Evolutionary conservation across 2,113 vertebrate species (phyloP), one percentile per base, ranked within the genome.

Genomic region (Anser cygnoides): DNA sequence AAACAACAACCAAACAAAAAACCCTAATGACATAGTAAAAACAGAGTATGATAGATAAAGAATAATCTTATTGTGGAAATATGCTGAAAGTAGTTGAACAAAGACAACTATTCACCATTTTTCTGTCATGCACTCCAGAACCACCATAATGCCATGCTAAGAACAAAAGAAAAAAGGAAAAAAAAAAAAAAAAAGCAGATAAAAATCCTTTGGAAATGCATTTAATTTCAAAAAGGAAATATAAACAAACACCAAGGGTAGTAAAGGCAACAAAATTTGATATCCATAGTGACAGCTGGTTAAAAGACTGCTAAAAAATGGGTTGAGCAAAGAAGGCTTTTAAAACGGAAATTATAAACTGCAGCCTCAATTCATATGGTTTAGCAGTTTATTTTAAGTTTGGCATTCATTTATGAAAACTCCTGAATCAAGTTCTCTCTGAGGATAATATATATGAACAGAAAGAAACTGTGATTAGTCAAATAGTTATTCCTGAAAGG

Each of bases 261-360:
- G 29, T 43, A 87, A 77, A 65, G 4, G 13, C 18, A 79, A 39
- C 11, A 80, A 84, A 77, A 71, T 88, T 65, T 44, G 0, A 44
- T 57, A 50, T 68, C 20, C 11, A 37, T 35, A 46, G 10, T 35
- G 37, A 50, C 16, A 83, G 21, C 33, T 57, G 22, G 18, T 41
- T 43, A 75, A 29, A 71, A 54, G 31, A 82, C 10, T 54, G 8
- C n/a, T 41, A 57, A 91, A 65, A 55, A 76, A 29, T 39, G 0
- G 7, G 81, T 91, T 65, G 9, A 68, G 13, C 14, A 62, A 84
- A 66, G n/a, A 14, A 3, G 1, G 8, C 14, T 87, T 87, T 63
- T 85, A 83, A 93, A 92, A 25, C n/a, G 68, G 35, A 92, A 93
- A 85, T 57, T 58, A 65, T 58, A n/a, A 89, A 62, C 13, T 73